Conservation (phyloP, 2,888 invertebrate genomes). For the Tuta absoluta region DNA sequence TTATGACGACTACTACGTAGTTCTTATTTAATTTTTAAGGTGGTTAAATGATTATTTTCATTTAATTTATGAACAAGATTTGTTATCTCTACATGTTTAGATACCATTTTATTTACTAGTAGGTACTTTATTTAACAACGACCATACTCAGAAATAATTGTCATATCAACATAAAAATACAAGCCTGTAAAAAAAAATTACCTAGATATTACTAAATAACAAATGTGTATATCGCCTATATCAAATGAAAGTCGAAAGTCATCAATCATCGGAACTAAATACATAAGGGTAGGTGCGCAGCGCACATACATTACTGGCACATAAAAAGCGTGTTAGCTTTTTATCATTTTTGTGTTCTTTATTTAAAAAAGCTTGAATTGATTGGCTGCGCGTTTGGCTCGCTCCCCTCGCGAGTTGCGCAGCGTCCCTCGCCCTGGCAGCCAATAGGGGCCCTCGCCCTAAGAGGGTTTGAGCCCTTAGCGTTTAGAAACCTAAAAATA, state of each 20-base stretch:
- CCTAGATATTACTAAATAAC: no score
- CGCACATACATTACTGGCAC: constrained; percentile 29
- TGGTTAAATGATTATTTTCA: no score
- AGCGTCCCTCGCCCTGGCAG: constrained; percentile 52
- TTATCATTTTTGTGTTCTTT: constrained; percentile 73
- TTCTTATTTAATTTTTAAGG: no score
- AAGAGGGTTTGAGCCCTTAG: constrained; percentile 73
- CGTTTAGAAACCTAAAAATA: constrained; percentile 46
- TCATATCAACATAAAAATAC: no score
- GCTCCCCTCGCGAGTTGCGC: constrained; percentile 54
- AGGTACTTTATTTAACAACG: no score
- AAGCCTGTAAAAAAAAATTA: no score
- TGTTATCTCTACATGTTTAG: no score
- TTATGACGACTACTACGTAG: no score
- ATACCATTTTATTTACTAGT: no score
- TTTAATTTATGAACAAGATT: no score
- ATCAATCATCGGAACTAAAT: constrained; percentile 30
- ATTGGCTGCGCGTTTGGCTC: constrained; percentile 71
- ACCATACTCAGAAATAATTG: no score
- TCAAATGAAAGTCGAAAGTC: not conserved
- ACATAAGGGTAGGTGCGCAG: constrained; percentile 53
- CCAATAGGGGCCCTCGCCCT: constrained; percentile 59
- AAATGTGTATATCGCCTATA: no score
- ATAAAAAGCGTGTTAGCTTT: constrained; percentile 64
- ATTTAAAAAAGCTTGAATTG: constrained; percentile 79